These are phyloP conservation scores for Drosophila setosimentum DNA, from an alignment of 2,888 invertebrate genomes.

Conservation along the genomic window DNA sequence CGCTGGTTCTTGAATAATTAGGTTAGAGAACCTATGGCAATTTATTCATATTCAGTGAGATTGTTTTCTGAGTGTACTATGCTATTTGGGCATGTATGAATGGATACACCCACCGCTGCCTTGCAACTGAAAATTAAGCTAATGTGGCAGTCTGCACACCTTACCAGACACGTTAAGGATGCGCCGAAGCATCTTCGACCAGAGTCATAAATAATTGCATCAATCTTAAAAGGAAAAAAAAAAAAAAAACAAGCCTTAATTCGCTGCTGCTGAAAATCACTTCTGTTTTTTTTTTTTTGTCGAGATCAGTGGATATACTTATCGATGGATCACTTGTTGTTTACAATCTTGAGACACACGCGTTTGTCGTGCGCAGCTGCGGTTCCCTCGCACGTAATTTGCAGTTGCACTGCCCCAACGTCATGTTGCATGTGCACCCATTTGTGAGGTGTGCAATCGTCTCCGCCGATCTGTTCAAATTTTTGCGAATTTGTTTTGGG, in stretches of 20 bases:
- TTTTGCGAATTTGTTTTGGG: slow-evolving; percentile 36
- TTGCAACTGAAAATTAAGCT: slow-evolving; percentile 17
- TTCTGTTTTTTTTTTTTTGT: slow-evolving; percentile 73
- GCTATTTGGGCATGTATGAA: neutral
- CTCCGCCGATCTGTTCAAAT: slow-evolving; percentile 59
- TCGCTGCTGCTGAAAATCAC: slow-evolving; percentile 67
- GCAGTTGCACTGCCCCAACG: slow-evolving; percentile 11
- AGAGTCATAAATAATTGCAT: slow-evolving; percentile 60
- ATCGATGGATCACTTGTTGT: slow-evolving; percentile 31
- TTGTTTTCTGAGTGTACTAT: neutral
- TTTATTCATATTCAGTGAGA: neutral
- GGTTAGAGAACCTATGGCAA: no score
- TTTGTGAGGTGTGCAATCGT: slow-evolving; percentile 70
- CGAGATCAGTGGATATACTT: slow-evolving; percentile 24
- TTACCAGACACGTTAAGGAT: slow-evolving; percentile 53
- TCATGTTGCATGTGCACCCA: slow-evolving; percentile 4
- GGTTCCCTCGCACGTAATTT: slow-evolving; percentile 47
- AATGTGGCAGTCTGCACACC: slow-evolving; percentile 66
- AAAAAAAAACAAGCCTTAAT: slow-evolving; percentile 29
- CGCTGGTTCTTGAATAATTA: neutral
- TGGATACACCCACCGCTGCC: neutral
- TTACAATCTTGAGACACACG: slow-evolving; percentile 34
- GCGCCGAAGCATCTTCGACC: neutral
- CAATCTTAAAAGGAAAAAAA: slow-evolving; percentile 11
- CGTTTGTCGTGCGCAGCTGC: slow-evolving; percentile 46